These are phyloP conservation scores for Drosophila differens DNA, from an alignment of 2,888 invertebrate species.

Conservation along the genomic window DNA sequence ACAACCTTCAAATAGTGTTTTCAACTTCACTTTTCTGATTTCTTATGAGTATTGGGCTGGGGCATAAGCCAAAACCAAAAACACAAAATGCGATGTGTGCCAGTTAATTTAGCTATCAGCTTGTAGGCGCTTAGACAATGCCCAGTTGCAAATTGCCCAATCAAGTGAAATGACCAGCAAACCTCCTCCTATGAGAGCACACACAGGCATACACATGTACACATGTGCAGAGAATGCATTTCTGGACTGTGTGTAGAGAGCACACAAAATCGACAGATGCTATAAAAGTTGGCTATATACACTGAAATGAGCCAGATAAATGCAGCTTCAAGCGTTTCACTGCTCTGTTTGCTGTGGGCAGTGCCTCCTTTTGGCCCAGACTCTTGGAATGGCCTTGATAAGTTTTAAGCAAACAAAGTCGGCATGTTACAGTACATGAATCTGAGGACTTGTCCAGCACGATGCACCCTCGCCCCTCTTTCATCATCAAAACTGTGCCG, in stretches of 20 bases:
- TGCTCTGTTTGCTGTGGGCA: slow-evolving; percentile 47
- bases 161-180: slow-evolving; percentile 72
- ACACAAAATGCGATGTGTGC: slow-evolving; percentile 57
- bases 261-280: slow-evolving; percentile 66
- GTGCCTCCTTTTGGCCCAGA: slow-evolving; percentile 11
- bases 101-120: slow-evolving; percentile 73
- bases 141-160: slow-evolving; percentile 67
- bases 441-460: slow-evolving; percentile 33
- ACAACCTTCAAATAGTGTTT: slow-evolving; percentile 7
- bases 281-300: slow-evolving; percentile 52
- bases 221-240: slow-evolving; percentile 22
- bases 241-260: slow-evolving; percentile 32
- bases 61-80: slow-evolving; percentile 22
- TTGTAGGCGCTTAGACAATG: slow-evolving; percentile 71
- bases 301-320: slow-evolving; percentile 49
- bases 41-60: slow-evolving; percentile 28
- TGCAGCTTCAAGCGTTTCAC: slow-evolving; percentile 58
- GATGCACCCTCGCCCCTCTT: background rate
- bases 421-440: slow-evolving; percentile 66
- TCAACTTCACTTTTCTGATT: slow-evolving; percentile 19
- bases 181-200: slow-evolving; percentile 23
- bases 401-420: slow-evolving; percentile 72
- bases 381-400: slow-evolving; percentile 68
- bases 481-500: slow-evolving; percentile 9
- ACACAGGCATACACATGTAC: slow-evolving; percentile 13